phyloP scores from a whole-genome alignment of 2,113 vertebrate genomes.

The Oenanthe melanoleuca region DNA sequence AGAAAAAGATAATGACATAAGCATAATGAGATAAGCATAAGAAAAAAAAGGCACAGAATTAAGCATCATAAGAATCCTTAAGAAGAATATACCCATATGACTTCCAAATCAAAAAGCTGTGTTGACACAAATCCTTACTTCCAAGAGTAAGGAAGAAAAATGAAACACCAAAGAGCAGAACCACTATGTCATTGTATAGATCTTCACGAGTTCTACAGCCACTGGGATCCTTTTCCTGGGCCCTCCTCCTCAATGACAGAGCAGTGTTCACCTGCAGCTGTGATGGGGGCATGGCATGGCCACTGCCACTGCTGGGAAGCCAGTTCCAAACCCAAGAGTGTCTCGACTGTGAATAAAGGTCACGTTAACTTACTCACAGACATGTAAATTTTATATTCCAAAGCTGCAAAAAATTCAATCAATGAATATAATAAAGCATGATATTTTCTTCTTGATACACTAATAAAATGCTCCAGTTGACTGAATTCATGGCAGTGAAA shows the following conservation, averaged over 20 bases:
- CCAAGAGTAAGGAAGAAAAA: not conserved
- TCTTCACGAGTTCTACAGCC: not conserved
- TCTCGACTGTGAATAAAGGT: not conserved
- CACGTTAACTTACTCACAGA: not conserved
- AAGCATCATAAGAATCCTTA: not conserved
- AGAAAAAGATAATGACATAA: slow-evolving; percentile 50
- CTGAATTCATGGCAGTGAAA: not conserved
- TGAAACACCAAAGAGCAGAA: not conserved
- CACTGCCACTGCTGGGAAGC: not conserved
- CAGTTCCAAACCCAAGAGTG: not conserved
- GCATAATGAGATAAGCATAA: not conserved
- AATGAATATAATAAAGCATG: not conserved
- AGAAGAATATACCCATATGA: not conserved
- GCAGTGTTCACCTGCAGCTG: not conserved
- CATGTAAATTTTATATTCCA: not conserved
- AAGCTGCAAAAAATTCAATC: slow-evolving; percentile 6
- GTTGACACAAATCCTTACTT: not conserved
- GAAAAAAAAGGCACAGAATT: not conserved
- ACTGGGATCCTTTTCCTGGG: not conserved
- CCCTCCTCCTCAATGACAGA: not conserved
- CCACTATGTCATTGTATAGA: not conserved
- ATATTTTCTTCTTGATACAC: slow-evolving; percentile 31
- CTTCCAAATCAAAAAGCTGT: not conserved
- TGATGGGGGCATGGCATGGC: fast-evolving
- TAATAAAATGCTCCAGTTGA: slow-evolving; percentile 37